Conservation (phyloP, 1,140 invertebrate species). For the Steinernema feltiae region DNA sequence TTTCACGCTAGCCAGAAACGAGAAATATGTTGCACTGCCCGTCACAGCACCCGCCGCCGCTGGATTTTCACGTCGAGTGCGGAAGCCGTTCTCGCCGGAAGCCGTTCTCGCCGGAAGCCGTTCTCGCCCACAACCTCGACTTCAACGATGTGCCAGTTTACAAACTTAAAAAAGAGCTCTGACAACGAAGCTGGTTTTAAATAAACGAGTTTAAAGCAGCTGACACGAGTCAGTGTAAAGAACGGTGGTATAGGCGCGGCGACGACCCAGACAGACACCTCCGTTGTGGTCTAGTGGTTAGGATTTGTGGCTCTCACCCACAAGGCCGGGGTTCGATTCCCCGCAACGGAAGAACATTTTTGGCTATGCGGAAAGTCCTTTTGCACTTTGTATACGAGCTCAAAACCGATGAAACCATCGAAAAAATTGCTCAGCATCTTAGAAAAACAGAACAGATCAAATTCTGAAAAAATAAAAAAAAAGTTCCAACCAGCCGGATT, state of each 20-base stretch:
- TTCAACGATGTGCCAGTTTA: conserved; percentile 65
- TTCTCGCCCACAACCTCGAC: conserved; percentile 63
- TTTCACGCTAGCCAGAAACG: conserved; percentile 63
- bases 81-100: too few species aligned
- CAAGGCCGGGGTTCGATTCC: conserved; percentile 76
- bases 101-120: too few species aligned
- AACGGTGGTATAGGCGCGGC: too few species aligned
- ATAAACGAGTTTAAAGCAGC: neutral
- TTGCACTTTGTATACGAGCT: too few species aligned
- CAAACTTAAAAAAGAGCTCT: conserved; percentile 57
- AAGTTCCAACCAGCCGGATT: too few species aligned
- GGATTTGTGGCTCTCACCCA: conserved; percentile 76
- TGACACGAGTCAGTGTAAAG: too few species aligned
- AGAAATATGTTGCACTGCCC: conserved; percentile 63
- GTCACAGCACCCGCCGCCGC: conserved; percentile 64
- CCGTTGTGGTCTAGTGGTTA: conserved; percentile 68
- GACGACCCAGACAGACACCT: too few species aligned
- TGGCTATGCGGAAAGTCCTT: too few species aligned
- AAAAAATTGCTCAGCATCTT: too few species aligned
- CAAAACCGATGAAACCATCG: too few species aligned
- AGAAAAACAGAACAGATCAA: too few species aligned
- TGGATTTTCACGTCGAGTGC: conserved; percentile 64
- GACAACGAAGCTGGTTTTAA: neutral
- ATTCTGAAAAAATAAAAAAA: too few species aligned
- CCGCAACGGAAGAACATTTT: conserved; percentile 66